Conservation (phyloP, 1,140 invertebrate species). For the Meteorus sp. region DNA sequence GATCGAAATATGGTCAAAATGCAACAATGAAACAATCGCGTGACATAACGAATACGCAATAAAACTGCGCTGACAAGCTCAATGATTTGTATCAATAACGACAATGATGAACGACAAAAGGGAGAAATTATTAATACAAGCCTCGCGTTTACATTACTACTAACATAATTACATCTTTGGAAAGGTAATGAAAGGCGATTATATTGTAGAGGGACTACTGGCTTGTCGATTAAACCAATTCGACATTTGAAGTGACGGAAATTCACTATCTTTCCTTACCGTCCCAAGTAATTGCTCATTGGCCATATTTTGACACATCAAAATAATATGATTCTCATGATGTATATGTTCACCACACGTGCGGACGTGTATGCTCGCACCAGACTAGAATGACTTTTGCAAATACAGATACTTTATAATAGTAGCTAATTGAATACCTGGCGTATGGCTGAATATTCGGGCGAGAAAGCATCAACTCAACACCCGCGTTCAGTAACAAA, state of each 20-base stretch:
- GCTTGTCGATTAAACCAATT: slow-evolving; percentile 3
- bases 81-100: slow-evolving; percentile 3
- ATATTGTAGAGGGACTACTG: slow-evolving; percentile 11
- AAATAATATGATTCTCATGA: too few relatives aligned
- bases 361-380: slow-evolving; percentile 28
- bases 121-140: slow-evolving; percentile 15
- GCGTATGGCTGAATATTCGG: not conserved
- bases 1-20: slow-evolving; percentile 18
- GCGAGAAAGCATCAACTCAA: slow-evolving; percentile 1
- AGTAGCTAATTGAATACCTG: not conserved
- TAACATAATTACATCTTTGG: slow-evolving; percentile 48
- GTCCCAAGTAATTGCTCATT: too few relatives aligned
- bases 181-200: slow-evolving; percentile 41
- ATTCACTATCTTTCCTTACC: not conserved
- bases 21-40: slow-evolving; percentile 13
- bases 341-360: not conserved
- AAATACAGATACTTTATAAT: too few relatives aligned
- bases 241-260: slow-evolving; percentile 4
- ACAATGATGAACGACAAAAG: slow-evolving; percentile 7
- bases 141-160: slow-evolving; percentile 24
- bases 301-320: too few relatives aligned
- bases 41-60: slow-evolving; percentile 1
- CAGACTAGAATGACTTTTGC: slow-evolving; percentile 33
- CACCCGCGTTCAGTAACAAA: too few relatives aligned
- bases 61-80: not conserved